Base-by-base conservation (phyloP, 2,113 vertebrate genomes). In the Tenebrosternarchus preto region DNA sequence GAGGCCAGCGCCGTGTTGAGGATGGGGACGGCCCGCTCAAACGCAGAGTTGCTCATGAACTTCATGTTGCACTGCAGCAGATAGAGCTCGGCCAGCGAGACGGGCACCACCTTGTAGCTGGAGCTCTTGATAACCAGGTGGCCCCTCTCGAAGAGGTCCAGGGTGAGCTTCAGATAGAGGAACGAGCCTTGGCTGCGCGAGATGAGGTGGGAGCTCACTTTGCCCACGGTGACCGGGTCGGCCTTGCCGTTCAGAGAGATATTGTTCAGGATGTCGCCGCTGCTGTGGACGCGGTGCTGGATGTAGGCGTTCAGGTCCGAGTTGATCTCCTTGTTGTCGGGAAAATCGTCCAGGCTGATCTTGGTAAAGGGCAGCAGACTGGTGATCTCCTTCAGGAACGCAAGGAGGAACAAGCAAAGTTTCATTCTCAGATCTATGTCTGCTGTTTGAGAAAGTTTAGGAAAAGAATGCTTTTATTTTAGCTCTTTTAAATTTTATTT, bases 1-100 rank as follows among this genome's bases (percentile, higher is more conserved):
- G 98, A 98, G 0, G 98, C 97, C 0, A 99, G 90, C 0, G 95
- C 94, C 87, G 99, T 95, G 0, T 98, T 98, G 53, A 99, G 79
- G 50, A 99, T 93, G 0, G 97, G 96, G 83, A 95, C 91, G 0
- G 95, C 95, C 80, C 96, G 94, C 90, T 98, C 98, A 4, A 99
- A 99, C 63, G 97, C 94, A 0, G 96, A 96, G 78, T 97, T 95
- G 70, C 93, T 97, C 92, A 96, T 95, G 91, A 99, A 99, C 89
- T 96, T 97, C 95, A 99, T 97, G 87, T 98, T 99, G 91, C 98
- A 99, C 91, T 98, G 98, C n/a, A 99, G 91, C 77, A 98, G 91
- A 86, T 99, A 99, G 67, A 99, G 95, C 88, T 99, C 97, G 0
- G 97, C 95, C 27, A 99, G 86, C 0, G 97, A 99, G 74, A 99